Percentiles rank a stretch among this genome's conserved stretches.
Evolutionary conservation across 2,888 invertebrate species (phyloP).

Genomic region (Stictocephala bisonia): DNA sequence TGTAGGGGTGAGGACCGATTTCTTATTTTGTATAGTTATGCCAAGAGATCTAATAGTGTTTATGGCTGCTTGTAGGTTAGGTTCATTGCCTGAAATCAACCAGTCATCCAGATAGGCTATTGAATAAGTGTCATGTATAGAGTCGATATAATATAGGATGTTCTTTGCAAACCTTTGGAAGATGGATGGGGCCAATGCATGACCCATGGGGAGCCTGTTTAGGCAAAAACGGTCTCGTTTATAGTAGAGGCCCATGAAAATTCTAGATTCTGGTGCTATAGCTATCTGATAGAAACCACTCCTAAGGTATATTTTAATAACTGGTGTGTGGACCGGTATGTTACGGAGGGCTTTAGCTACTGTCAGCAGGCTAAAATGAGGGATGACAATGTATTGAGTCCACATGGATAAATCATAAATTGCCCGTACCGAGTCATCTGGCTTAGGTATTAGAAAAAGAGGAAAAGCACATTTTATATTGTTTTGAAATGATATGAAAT

Average conservation of each 20-base stretch:
- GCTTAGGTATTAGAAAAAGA: too few species aligned
- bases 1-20: too few species aligned
- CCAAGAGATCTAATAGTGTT: too few species aligned
- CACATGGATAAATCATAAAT: too few species aligned
- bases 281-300: background rate
- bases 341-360: too few species aligned
- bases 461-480: too few species aligned
- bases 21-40: too few species aligned
- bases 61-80: background rate
- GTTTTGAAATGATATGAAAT: too few species aligned
- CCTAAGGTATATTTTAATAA: background rate
- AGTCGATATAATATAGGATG: background rate
- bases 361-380: too few species aligned
- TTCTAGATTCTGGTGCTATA: background rate
- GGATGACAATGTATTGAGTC: too few species aligned
- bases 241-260: background rate
- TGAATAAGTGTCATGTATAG: background rate
- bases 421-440: too few species aligned
- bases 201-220: background rate
- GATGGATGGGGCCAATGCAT: background rate
- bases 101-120: background rate
- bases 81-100: background rate
- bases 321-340: too few species aligned
- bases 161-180: background rate
- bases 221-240: background rate